Evolutionary conservation across 64 coral and sea anemone species (phyloP).

Genomic region (Porites australiensis): DNA sequence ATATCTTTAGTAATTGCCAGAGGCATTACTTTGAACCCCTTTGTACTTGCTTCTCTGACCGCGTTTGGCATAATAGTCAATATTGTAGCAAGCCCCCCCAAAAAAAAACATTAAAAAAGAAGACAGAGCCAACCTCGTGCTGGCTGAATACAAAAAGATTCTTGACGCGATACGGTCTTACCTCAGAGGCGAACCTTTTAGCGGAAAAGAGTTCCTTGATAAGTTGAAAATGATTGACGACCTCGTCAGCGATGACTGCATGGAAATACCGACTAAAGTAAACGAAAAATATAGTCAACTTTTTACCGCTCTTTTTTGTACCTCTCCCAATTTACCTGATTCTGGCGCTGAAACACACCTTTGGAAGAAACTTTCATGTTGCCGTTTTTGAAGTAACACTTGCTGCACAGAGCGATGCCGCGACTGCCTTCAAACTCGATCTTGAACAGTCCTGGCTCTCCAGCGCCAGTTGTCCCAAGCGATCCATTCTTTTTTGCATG

Average conservation of each 20-base stretch:
- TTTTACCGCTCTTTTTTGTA: too few species aligned
- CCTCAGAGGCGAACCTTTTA: background rate
- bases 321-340: too few species aligned
- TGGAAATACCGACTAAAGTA: background rate
- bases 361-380: too few species aligned
- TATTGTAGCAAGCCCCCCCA: background rate
- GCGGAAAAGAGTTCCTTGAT: too few species aligned
- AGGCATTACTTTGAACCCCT: background rate
- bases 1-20: background rate
- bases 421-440: too few species aligned
- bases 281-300: background rate
- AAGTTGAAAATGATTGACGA: background rate
- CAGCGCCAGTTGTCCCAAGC: too few species aligned
- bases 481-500: too few species aligned
- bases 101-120: background rate
- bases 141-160: background rate
- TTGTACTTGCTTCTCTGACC: background rate
- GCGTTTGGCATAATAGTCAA: background rate
- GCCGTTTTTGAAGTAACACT: too few species aligned
- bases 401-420: too few species aligned
- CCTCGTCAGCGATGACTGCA: background rate
- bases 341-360: too few species aligned
- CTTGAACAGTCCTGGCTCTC: too few species aligned
- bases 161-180: background rate
- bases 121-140: background rate